Base-by-base conservation (phyloP, 2,113 vertebrate species). In the Seriola dumerili region DNA sequence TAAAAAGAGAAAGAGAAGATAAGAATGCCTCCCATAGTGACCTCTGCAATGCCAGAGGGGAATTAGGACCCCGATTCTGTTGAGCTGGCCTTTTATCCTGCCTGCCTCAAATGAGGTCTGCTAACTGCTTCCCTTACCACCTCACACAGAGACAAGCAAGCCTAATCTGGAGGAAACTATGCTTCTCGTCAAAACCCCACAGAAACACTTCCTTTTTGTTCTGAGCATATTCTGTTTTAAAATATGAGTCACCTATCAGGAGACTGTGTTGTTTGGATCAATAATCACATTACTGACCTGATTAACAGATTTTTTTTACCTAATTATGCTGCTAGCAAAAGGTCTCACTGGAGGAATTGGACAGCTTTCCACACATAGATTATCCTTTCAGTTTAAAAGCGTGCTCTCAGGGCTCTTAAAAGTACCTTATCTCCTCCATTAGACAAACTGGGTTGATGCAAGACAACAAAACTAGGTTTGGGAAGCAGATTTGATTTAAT, bases 401-500 rank as follows among this genome's bases (percentile, higher is more conserved):
- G 29, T 17, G 12, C 29, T 46, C 48, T 62, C 8, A 61, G 40
- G 34, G 21, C 48, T 59, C 29, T 40, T 34, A 70, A 70, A 63
- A 9, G 8, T 17, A 34, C 32, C 52, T 66, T n/a, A 54, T 7
- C 42, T 48, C 16, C n/a, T 57, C 50, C 46, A 23, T 62, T 62
- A 44, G 38, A 71, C 4, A n/a, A 75, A 57, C 63, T 44, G 34
- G 48, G 63, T 23, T 19, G 8, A 70, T 16, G 12, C 21, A 50
- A 40, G 10, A 36, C 57, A 70, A 72, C 21, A 64, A 61, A 83
- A 64, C 76, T n/a, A 21, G 16, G 50, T 58, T 13, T 32, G 19
- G 57, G 54, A 34, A 67, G 21, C 21, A 80, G 67, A 66, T 71
- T 29, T 73, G n/a, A 82, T 81, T 84, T 72, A 68, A 84, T 79